Conservation (phyloP, 2,888 invertebrate genomes). For the Xylocampa areola region DNA sequence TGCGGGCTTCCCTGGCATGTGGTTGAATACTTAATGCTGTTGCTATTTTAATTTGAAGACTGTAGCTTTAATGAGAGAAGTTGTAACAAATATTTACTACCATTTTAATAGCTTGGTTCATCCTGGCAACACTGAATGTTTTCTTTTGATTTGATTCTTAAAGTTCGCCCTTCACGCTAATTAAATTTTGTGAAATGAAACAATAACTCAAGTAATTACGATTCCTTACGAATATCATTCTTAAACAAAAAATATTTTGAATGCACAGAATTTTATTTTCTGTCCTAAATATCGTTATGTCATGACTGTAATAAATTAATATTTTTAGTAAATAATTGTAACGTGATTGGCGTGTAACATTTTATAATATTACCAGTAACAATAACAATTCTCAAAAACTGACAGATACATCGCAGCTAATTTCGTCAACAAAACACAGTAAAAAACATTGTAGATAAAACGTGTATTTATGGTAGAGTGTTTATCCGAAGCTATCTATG, state of each 20-base stretch:
- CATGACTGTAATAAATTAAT: too few relatives aligned
- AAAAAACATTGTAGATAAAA: conserved; percentile 52
- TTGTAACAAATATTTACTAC: background rate
- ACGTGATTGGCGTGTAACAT: too few relatives aligned
- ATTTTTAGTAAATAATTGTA: too few relatives aligned
- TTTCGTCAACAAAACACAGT: conserved; percentile 47
- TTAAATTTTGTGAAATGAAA: too few relatives aligned
- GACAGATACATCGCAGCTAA: conserved; percentile 40
- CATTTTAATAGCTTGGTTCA: background rate
- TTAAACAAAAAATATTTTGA: too few relatives aligned
- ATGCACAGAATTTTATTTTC: too few relatives aligned
- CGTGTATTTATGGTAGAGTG: conserved; percentile 54
- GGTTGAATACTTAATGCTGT: conserved; percentile 2
- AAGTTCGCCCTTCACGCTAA: too few relatives aligned
- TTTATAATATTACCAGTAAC: background rate
- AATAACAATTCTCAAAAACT: conserved; percentile 9
- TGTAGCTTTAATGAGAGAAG: conserved; percentile 10
- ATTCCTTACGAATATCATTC: too few relatives aligned
- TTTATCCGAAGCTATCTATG: conserved; percentile 60
- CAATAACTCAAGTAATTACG: too few relatives aligned
- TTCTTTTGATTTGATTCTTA: background rate
- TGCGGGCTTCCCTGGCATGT: conserved; percentile 29
- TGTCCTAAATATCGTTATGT: too few relatives aligned
- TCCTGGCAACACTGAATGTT: conserved; percentile 1
- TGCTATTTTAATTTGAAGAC: conserved; percentile 9